These are phyloP conservation scores for Orgyia antiqua DNA, from an alignment of 2,888 invertebrate species.

Conservation along the genomic window DNA sequence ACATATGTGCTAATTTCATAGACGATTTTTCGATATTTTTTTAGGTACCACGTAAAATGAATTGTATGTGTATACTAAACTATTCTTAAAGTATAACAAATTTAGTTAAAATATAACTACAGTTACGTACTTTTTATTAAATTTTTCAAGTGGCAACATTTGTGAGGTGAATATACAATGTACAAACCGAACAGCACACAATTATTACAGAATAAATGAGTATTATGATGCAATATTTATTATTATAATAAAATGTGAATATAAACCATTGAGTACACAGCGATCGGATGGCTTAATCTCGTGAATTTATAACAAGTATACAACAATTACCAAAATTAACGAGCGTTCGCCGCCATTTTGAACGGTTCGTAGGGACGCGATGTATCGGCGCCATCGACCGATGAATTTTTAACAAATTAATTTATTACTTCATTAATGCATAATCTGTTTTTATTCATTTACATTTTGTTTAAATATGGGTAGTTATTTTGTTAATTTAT, in stretches of 20 bases:
- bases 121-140: no score
- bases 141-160: no score
- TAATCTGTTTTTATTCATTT: slow-evolving; percentile 40
- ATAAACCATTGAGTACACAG: slow-evolving; percentile 25
- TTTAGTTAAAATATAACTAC: no score
- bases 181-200: no score
- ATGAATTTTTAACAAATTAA: slow-evolving; percentile 71
- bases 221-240: no score
- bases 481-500: slow-evolving; percentile 6
- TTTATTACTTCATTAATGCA: slow-evolving; percentile 64
- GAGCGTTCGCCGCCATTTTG: slow-evolving; percentile 46
- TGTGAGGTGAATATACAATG: no score
- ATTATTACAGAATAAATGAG: no score
- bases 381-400: slow-evolving; percentile 44
- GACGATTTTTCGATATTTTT: no score
- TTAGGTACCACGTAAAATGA: no score
- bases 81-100: no score
- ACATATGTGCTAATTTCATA: no score
- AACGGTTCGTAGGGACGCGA: slow-evolving; percentile 34
- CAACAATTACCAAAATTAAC: slow-evolving; percentile 62
- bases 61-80: no score
- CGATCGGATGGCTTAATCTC: slow-evolving; percentile 41
- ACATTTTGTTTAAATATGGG: slow-evolving; percentile 17
- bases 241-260: slow-evolving; percentile 23
- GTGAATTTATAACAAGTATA: slow-evolving; percentile 56